These are phyloP conservation scores for Agapornis canus DNA, from an alignment of 2,797 vertebrate species.

Conservation along the genomic window DNA sequence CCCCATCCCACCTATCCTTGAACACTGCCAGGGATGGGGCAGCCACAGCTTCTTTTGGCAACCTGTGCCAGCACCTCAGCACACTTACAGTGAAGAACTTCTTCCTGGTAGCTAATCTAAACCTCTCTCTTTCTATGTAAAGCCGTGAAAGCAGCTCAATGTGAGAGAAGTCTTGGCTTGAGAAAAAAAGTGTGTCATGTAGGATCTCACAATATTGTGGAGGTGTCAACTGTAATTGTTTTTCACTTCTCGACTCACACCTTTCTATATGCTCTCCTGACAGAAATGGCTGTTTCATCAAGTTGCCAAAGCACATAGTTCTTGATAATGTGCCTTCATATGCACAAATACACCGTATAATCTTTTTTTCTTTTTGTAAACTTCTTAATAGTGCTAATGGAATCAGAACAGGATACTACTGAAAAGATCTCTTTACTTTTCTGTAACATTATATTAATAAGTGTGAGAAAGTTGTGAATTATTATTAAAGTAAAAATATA, in stretches of 20 bases:
- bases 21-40: not conserved
- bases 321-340: not conserved
- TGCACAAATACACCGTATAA: not conserved
- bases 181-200: not conserved
- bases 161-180: not conserved
- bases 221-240: not conserved
- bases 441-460: not conserved
- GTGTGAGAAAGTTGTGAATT: not conserved
- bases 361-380: not conserved
- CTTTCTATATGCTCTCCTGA: not conserved
- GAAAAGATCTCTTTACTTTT: not conserved
- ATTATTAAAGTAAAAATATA: not conserved
- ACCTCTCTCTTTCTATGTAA: not conserved
- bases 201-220: not conserved
- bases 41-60: not conserved
- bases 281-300: not conserved
- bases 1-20: not conserved
- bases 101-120: not conserved
- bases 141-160: not conserved
- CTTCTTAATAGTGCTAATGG: not conserved
- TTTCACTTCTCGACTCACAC: not conserved
- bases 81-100: not conserved
- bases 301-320: not conserved
- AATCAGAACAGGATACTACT: not conserved
- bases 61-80: not conserved